Conservation (phyloP, 1,140 invertebrate genomes). For the Cyphomyrmex costatus region DNA sequence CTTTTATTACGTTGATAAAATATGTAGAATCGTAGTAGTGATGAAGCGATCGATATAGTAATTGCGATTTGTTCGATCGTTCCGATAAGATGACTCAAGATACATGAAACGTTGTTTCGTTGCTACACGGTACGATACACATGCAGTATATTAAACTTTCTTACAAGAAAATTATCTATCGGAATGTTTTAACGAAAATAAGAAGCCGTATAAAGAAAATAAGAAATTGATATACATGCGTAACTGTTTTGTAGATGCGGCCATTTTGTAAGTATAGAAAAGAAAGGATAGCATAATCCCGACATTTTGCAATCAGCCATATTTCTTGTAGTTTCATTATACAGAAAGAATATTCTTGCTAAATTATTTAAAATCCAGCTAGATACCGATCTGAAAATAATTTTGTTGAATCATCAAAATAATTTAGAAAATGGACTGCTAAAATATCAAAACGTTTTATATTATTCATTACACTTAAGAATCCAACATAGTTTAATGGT, state of each 20-base stretch:
- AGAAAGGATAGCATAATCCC: not conserved
- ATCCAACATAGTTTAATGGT: too few relatives aligned
- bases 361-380: too few relatives aligned
- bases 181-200: not conserved
- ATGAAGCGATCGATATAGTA: not conserved
- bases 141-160: conserved; percentile 2
- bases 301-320: conserved; percentile 45
- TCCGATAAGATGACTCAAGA: not conserved
- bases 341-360: too few relatives aligned
- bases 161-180: not conserved
- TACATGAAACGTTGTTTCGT: conserved; percentile 1
- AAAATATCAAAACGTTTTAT: too few relatives aligned
- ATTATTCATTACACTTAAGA: too few relatives aligned
- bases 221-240: conserved; percentile 9
- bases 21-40: not conserved
- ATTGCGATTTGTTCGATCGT: not conserved
- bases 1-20: not conserved
- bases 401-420: too few relatives aligned
- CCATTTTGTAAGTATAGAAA: conserved; percentile 31
- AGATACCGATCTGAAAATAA: too few relatives aligned
- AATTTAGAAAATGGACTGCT: too few relatives aligned
- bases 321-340: conserved; percentile 34
- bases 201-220: not conserved
- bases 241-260: conserved; percentile 34
- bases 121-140: not conserved